Evolutionary conservation across 2,888 invertebrate genomes (phyloP), one percentile per base, ranked within the genome.

Genomic region (Lucinisca nassula): DNA sequence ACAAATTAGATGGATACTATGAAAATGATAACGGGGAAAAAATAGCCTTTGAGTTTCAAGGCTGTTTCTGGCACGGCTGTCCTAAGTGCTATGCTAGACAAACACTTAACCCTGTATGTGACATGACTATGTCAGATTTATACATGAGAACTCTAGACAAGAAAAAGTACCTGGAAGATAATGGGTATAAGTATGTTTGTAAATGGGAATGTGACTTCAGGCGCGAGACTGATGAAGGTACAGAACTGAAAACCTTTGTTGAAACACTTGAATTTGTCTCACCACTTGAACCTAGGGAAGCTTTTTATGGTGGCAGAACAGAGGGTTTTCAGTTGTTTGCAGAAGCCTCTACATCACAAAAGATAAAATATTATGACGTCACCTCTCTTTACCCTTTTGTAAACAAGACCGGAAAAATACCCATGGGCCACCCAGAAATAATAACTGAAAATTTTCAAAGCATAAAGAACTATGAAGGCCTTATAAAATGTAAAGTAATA

Each of bases 241-340:
- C 6, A 1, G 74, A 83, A 30, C 37, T 94, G 78, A 81, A 86
- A 58, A 0, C 35, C 6, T 92, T 89, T 72, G 75, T 91, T 10
- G 32, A 82, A n/a, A n/a, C 27, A 17, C 58, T 89, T 8, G 80
- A 92, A 12, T 37, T 92, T 10, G 45, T 70, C 27, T 85, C 81
- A 12, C 88, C 89, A n/a, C 32, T 94, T 12, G 77, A 92, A 45
- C 92, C 93, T 14, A 77, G 92, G 55, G 93, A 94, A 77, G 92
- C 93, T 12, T 94, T 95, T 75, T 93, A 79, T 87, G 94, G 94
- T 17, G 95, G 95, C 0, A 35, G 94, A 30, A 93, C 92, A 0
- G 92, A 93, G 73, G 92, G 92, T 6, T 82, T 92, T 83, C 80
- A 92, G 24, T 58, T 95, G 2, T 91, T 89, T 61, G 79, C 92